Base-by-base conservation (phyloP, 1,140 invertebrate genomes). In the Pararge aegeria region DNA sequence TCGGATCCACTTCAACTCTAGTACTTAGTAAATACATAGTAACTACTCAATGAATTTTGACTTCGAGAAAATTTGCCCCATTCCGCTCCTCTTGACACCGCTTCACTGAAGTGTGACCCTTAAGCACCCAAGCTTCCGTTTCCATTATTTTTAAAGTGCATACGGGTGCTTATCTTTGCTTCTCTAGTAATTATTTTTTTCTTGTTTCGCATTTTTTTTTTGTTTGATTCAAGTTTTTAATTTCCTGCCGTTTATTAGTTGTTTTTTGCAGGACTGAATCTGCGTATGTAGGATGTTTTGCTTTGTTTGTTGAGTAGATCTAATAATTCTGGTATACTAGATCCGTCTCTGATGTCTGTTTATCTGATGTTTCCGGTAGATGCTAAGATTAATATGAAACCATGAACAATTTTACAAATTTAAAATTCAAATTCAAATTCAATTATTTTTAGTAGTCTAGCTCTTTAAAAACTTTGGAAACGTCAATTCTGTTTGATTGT, bases 101-200 rank as follows among this genome's bases (percentile, higher is more conserved):
- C 42, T 46, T n/a, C 18, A 46, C 6, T 46, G 9, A 46, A 46
- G 42, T 46, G 19, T 19, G 2, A 5, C 42, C 42, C 42, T 46
- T 46, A 55, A 55, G 24, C 40, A 20, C 53, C 53, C 51, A 56
- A 15, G 55, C 51, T 70, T 67, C 65, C 65, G 68, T 64, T 70
- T 70, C 50, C 50, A 70, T 67, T 70, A 67, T 46, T 46, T 64
- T 60, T 52, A 56, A 55, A 56, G 44, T 51, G 53, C 55, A 64
- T 60, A 38, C 50, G 56, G 62, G 56, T 42, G 49, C 46, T 64
- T 55, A 60, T 64, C 56, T 55, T 19, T 13, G 38, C 27, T 27
- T 34, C 44, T 51, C 16, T 52, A n/a, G 49, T 48, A 49, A 57
- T 52, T 53, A 57, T 40, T 58, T 54, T 50, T 63, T 63, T 30